These are phyloP conservation scores for Platycnemis pennipes DNA, from an alignment of 2,888 invertebrate species.

Conservation along the genomic window DNA sequence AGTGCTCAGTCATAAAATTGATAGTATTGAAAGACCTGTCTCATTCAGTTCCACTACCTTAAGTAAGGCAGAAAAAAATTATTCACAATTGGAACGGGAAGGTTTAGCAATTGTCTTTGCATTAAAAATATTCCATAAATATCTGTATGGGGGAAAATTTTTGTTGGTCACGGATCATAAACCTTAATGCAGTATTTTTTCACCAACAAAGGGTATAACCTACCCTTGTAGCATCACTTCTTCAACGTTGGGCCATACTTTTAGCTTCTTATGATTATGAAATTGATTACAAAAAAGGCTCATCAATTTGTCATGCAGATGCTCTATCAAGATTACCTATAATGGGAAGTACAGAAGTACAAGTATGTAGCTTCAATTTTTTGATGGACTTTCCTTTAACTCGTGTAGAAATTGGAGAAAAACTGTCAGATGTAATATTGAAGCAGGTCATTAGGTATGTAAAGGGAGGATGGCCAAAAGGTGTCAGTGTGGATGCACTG, in stretches of 20 bases:
- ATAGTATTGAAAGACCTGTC: neutral
- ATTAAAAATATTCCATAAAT: neutral
- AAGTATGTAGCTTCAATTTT: no score
- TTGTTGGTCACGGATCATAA: neutral
- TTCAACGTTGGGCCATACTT: neutral
- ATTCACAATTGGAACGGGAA: neutral
- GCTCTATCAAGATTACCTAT: no score
- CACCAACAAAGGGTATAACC: neutral
- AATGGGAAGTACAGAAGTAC: no score
- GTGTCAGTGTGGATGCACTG: no score
- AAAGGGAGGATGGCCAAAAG: no score
- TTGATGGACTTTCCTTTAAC: no score
- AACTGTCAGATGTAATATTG: no score
- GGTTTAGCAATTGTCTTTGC: neutral
- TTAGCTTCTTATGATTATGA: neutral
- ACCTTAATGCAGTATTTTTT: neutral
- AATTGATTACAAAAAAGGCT: slow-evolving; percentile 3
- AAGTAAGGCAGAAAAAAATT: neutral
- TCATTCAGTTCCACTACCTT: neutral
- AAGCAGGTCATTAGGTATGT: no score
- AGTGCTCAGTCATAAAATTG: neutral
- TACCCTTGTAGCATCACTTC: neutral
- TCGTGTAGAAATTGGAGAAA: no score
- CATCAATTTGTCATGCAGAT: no score
- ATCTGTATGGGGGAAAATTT: neutral